Evolutionary conservation across 2,888 invertebrate species (phyloP).

Genomic region (Pheosia tremula): DNA sequence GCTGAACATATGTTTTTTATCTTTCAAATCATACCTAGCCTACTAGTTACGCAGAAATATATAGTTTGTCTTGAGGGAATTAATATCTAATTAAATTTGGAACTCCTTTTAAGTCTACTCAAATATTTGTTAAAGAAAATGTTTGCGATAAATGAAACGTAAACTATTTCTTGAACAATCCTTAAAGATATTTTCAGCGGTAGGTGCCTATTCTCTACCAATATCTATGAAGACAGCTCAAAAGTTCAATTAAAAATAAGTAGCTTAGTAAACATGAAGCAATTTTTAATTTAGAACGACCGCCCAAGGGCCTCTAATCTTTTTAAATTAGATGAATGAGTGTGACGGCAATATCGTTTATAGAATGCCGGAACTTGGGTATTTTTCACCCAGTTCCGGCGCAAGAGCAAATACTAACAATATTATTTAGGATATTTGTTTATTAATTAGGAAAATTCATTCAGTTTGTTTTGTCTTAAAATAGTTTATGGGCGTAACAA

Average conservation of each 20-base stretch:
- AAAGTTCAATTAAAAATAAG: constrained; percentile 39
- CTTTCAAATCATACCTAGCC: too few relatives aligned
- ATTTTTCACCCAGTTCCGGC: too few relatives aligned
- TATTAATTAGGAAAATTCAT: too few relatives aligned
- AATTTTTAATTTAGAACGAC: constrained; percentile 35
- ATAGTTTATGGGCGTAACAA: too few relatives aligned
- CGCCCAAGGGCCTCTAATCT: constrained; percentile 38
- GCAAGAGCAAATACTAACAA: neutral
- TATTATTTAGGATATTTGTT: neutral
- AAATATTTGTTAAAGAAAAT: constrained; percentile 1
- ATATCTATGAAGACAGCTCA: constrained; percentile 11
- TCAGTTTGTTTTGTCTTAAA: neutral
- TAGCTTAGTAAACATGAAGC: constrained; percentile 32
- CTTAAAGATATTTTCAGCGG: constrained; percentile 4
- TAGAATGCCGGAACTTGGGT: neutral
- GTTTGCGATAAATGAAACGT: neutral
- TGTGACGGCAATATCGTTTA: neutral
- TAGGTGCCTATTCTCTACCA: neutral
- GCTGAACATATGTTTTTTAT: constrained; percentile 1
- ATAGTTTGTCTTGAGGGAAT: neutral
- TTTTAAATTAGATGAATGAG: constrained; percentile 34
- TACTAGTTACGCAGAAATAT: too few relatives aligned
- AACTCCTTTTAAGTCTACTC: neutral
- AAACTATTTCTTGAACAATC: neutral
- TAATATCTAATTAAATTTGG: neutral